phyloP scores from a whole-genome alignment of 2,113 vertebrate species.

The Diphyllodes magnificus region DNA sequence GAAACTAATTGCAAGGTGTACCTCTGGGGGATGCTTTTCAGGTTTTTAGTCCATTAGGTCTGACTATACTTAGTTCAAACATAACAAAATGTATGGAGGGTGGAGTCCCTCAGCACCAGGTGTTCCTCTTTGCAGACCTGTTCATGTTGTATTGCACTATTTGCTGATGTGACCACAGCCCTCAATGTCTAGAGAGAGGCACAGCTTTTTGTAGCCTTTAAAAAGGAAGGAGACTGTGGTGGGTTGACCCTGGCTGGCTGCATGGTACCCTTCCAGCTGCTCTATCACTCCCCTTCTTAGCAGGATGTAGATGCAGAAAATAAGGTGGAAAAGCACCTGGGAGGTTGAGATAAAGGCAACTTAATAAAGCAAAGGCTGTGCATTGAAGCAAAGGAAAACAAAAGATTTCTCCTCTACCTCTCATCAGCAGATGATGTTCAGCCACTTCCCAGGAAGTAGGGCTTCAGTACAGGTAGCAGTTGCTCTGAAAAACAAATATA shows the following conservation, averaged over 20 bases:
- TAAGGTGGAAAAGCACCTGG: neutral
- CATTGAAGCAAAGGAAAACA: neutral
- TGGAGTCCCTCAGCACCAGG: neutral
- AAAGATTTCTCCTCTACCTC: neutral
- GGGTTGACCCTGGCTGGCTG: neutral
- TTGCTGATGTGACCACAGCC: neutral
- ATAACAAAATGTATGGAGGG: neutral
- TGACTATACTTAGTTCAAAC: neutral
- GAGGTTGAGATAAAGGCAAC: neutral
- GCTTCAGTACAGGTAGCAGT: neutral
- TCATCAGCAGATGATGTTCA: neutral
- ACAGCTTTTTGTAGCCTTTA: neutral
- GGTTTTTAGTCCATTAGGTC: neutral
- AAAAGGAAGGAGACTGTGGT: neutral
- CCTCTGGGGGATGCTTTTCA: neutral
- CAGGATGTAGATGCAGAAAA: neutral
- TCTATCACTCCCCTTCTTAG: neutral
- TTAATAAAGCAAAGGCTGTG: neutral
- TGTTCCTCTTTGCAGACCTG: neutral
- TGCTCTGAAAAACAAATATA: neutral
- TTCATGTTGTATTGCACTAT: neutral
- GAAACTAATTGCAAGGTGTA: neutral
- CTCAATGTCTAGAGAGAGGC: neutral
- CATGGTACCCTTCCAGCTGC: neutral
- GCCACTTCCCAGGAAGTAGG: neutral